Percentiles rank a stretch among this genome's conserved stretches.
These are phyloP conservation scores for Caenorhabditis briggsae DNA, from an alignment of 1,140 invertebrate genomes.

Conservation along the genomic window DNA sequence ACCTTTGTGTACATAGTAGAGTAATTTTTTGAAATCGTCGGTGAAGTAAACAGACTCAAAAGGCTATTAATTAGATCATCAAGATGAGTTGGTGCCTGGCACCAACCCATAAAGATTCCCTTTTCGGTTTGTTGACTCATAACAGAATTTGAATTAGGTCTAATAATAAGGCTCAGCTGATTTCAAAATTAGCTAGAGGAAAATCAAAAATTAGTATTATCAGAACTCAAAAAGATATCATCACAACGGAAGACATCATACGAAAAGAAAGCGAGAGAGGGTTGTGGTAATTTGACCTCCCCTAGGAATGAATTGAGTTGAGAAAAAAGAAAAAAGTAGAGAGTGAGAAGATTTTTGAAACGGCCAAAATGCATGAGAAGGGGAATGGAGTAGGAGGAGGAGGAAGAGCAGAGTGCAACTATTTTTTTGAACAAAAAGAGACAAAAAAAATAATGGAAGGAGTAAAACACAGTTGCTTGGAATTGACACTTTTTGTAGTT, in stretches of 20 bases:
- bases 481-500: not conserved
- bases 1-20: not conserved
- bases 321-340: constrained; percentile 11
- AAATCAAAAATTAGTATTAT: too few species aligned
- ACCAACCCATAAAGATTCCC: not conserved
- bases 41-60: not conserved
- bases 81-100: not conserved
- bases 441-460: not conserved
- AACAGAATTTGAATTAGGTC: too few species aligned
- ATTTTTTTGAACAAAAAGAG: constrained; percentile 8
- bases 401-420: constrained; percentile 30
- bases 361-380: not conserved
- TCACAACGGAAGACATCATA: not conserved
- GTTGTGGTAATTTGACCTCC: constrained; percentile 49
- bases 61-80: not conserved
- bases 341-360: constrained; percentile 47
- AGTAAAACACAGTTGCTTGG: constrained; percentile 11
- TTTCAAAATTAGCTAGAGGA: too few species aligned
- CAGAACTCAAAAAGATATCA: constrained; percentile 9
- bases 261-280: not conserved
- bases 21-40: not conserved
- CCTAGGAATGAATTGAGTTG: constrained; percentile 53
- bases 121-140: not conserved
- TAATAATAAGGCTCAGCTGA: too few species aligned
- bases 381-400: not conserved